Evolutionary conservation across 2,113 vertebrate species (phyloP), one percentile per base, ranked within the genome.

Genomic region (Callithrix jacchus): DNA sequence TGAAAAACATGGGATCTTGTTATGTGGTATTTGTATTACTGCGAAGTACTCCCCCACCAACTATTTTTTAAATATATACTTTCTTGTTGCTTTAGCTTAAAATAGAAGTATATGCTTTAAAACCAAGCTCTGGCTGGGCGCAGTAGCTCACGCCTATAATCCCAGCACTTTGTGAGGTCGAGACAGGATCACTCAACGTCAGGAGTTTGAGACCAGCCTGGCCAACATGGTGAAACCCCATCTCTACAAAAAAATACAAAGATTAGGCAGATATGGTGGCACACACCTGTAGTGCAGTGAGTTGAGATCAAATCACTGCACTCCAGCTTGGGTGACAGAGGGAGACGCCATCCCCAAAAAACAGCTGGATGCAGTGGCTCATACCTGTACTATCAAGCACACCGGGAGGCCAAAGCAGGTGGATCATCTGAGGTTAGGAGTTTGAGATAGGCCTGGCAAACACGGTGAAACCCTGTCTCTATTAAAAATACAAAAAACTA

Each of bases 1-100:
- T 45, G 83, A 94, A 96, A 97, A 97, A 56, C 87, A 96, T 8
- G 35, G 21, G 35, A 88, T 97, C 94, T 97, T 83, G 42, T 95
- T 94, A 97, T 45, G 94, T 74, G 52, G 27, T 17, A 79, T 45
- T 89, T 89, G 42, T 74, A 68, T 6, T 30, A 56, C 20, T 30
- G 56, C 18, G n/a, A 88, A 87, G 58, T 12, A 68, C 14, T 58
- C 1, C 30, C 12, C 12, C 37, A 45, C 25, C 5, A 54, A 73
- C 40, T 83, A 54, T 23, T 71, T 37, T 79, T 68, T 83, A 71
- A 25, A 84, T 87, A 16, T 23, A 70, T 30, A 2, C 45, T 42
- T 35, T 9, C 49, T 91, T 49, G 37, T 40, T n/a, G 20, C 74
- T 68, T 47, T 79, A 70, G 82, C 27, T 32, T 21, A 37, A 27